Evolutionary conservation across 2,797 vertebrate genomes (phyloP).

Genomic region (Lophius americanus): DNA sequence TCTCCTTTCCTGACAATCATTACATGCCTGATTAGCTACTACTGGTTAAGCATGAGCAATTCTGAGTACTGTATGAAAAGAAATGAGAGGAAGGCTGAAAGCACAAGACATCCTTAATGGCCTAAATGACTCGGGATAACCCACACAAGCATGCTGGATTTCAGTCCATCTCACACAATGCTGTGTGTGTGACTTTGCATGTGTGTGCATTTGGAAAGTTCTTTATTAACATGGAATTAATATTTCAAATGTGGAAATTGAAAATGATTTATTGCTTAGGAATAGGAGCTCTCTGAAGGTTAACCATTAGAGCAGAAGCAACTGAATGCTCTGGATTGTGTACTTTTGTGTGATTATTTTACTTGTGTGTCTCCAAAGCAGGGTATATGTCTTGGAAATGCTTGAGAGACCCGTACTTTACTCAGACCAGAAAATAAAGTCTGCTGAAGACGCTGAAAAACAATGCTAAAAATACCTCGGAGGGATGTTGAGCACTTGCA

Average conservation of each 20-base stretch:
- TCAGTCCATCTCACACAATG: slow-evolving; percentile 19
- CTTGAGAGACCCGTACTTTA: slow-evolving; percentile 23
- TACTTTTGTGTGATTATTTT: slow-evolving; percentile 1
- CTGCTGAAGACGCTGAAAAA: slow-evolving; percentile 41
- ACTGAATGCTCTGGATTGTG: slow-evolving; percentile 16
- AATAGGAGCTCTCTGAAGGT: slow-evolving; percentile 50
- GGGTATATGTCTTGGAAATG: slow-evolving; percentile 44
- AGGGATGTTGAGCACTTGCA: slow-evolving; percentile 55
- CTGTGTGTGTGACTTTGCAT: slow-evolving; percentile 18
- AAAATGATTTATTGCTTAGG: slow-evolving; percentile 68
- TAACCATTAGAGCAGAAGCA: slow-evolving; percentile 48
- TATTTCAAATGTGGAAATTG: slow-evolving; percentile 65
- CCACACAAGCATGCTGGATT: slow-evolving; percentile 25
- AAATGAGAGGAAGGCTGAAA: slow-evolving; percentile 24
- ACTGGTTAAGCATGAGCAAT: slow-evolving; percentile 19
- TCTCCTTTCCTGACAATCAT: slow-evolving; percentile 11
- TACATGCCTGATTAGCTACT: slow-evolving; percentile 3
- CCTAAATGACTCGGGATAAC: slow-evolving; percentile 32
- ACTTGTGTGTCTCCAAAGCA: slow-evolving; percentile 10
- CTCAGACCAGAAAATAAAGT: slow-evolving; percentile 52
- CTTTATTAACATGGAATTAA: slow-evolving; percentile 70
- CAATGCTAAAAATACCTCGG: slow-evolving; percentile 72
- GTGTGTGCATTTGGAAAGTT: slow-evolving; percentile 31
- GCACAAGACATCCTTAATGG: slow-evolving; percentile 44
- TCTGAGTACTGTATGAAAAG: slow-evolving; percentile 38